A percentile compares a stretch with the other conserved stretches of the same genome.
Evolutionary conservation across 2,797 vertebrate genomes (phyloP).

Genomic region (Taenioides sp.): DNA sequence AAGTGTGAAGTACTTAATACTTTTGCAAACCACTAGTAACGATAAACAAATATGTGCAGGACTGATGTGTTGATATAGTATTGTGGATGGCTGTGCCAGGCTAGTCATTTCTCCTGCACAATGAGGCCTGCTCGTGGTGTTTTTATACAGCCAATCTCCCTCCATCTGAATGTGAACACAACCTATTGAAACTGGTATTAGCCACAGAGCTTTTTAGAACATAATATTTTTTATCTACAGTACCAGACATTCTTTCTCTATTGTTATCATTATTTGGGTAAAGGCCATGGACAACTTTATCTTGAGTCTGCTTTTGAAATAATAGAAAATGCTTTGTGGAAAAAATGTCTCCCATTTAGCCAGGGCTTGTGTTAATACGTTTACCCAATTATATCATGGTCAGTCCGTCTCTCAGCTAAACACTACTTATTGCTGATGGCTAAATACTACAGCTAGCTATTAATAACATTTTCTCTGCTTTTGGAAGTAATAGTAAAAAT

Average conservation of each 20-base stretch:
- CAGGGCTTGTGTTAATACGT: slow-evolving; percentile 26
- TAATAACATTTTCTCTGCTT: neutral
- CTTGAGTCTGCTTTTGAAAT: neutral
- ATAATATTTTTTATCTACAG: slow-evolving; percentile 9
- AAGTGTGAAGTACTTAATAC: too few relatives aligned
- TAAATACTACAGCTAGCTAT: neutral
- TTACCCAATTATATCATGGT: slow-evolving; percentile 26
- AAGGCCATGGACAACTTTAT: slow-evolving; percentile 3
- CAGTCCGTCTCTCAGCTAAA: slow-evolving; percentile 15
- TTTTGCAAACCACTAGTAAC: too few relatives aligned
- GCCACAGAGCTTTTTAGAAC: slow-evolving; percentile 3
- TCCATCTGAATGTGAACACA: neutral
- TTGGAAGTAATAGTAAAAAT: neutral
- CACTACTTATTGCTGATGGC: slow-evolving; percentile 15
- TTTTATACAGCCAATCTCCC: too few relatives aligned
- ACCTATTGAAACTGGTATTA: slow-evolving; percentile 2
- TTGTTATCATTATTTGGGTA: slow-evolving; percentile 15
- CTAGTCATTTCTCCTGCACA: too few relatives aligned
- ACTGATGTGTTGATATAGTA: too few relatives aligned
- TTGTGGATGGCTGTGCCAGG: too few relatives aligned
- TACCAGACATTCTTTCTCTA: slow-evolving; percentile 3
- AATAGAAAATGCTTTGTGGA: neutral
- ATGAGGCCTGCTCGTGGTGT: too few relatives aligned
- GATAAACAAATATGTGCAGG: too few relatives aligned
- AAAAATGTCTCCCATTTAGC: slow-evolving; percentile 23